These are phyloP conservation scores for Odontomachus brunneus DNA, from an alignment of 1,140 invertebrate genomes.

Conservation along the genomic window DNA sequence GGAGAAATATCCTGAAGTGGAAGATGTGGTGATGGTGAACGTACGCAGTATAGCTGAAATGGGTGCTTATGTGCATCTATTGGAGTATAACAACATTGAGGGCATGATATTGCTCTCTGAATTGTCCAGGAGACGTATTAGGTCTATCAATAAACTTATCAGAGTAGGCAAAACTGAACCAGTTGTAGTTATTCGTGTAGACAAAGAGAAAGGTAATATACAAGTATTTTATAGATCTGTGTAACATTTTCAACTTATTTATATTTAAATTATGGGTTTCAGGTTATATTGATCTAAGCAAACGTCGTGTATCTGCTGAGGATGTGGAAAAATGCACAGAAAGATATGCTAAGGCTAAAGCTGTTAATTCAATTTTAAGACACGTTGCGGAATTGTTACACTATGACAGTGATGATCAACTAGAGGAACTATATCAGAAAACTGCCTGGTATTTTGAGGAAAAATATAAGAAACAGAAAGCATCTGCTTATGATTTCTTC, in stretches of 20 bases:
- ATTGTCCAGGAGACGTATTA: constrained; percentile 98
- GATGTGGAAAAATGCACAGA: constrained; percentile 99
- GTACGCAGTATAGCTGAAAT: constrained; percentile 99
- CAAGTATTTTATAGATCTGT: neutral
- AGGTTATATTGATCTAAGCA: constrained; percentile 99
- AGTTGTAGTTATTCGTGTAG: constrained; percentile 99
- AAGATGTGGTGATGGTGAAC: constrained; percentile 99
- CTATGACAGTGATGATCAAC: constrained; percentile 95
- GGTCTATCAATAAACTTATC: constrained; percentile 99
- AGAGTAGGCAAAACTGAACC: constrained; percentile 99
- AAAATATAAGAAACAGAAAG: constrained; percentile 96
- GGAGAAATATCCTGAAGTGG: constrained; percentile 98
- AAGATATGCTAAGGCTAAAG: constrained; percentile 99
- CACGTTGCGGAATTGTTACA: constrained; percentile 98
- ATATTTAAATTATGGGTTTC: constrained; percentile 35
- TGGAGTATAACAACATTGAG: constrained; percentile 99
- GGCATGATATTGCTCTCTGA: constrained; percentile 98
- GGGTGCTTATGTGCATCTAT: constrained; percentile 99
- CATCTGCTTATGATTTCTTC: constrained; percentile 98
- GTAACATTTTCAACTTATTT: neutral
- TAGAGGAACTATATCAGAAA: constrained; percentile 98
- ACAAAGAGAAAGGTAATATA: constrained; percentile 97
- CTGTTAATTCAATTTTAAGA: constrained; percentile 98
- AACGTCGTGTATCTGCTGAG: constrained; percentile 98
- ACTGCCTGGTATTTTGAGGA: constrained; percentile 99